These are phyloP conservation scores for Enteromius viviparus DNA, from an alignment of 2,797 vertebrate species.

Conservation along the genomic window DNA sequence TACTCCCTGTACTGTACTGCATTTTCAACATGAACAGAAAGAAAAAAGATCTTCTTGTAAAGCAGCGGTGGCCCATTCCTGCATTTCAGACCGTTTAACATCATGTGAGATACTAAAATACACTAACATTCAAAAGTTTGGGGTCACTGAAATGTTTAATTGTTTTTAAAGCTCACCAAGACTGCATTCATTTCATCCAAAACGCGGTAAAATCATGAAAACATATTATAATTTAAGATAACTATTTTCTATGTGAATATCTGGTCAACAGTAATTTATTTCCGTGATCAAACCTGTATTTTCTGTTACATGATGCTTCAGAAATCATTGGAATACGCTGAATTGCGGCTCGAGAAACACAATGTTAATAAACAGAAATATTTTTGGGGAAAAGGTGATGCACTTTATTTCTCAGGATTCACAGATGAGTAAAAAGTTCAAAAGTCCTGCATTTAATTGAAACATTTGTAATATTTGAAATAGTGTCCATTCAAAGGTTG, in stretches of 20 bases:
- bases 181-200: neutral
- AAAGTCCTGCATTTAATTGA: neutral
- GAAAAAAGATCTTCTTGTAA: neutral
- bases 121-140: neutral
- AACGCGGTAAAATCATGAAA: neutral
- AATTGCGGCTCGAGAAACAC: neutral
- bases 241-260: neutral
- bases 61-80: neutral
- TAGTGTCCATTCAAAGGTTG: neutral
- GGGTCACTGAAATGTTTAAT: neutral
- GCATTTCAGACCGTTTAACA: neutral
- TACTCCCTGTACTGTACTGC: neutral
- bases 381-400: neutral
- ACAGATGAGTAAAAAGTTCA: neutral
- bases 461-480: neutral
- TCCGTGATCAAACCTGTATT: neutral
- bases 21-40: neutral
- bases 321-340: neutral
- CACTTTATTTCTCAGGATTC: neutral
- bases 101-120: neutral
- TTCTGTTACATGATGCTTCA: neutral
- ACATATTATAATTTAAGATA: accelerated
- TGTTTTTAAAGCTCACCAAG: neutral
- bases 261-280: neutral
- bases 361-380: too few relatives aligned